Base-by-base conservation (phyloP, 1,140 invertebrate species). In the Dendroctonus ponderosae region DNA sequence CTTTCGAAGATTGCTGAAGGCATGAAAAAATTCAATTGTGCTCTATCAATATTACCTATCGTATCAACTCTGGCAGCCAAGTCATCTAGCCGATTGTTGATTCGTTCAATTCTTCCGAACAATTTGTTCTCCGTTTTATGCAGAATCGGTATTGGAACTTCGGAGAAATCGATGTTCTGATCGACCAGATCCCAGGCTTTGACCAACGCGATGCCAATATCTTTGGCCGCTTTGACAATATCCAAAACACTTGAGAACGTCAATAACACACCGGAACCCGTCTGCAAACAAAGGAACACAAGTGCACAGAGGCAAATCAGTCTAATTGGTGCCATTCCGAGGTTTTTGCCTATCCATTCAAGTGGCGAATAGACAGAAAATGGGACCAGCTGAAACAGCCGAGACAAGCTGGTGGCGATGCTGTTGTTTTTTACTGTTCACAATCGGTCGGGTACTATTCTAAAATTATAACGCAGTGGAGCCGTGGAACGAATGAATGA, bases 141-240 rank as follows among this genome's bases (percentile, higher is more conserved):
- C 9, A 83, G 70, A 0, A 87, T 72, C 0, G 87, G 85, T 57
- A 86, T 78, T 12, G 84, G 84, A 2, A 86, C 81, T 0, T 83
- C 80, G 5, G 78, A 76, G 3, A 82, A 75, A 8, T 84, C 82
- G 7, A 82, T 80, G 6, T 80, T 79, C 67, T 82, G 78, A 5
- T 79, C 80, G 7, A 88, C 79, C 14, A 86, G 71, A 46, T 88
- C 82, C 85, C 86, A 87, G 3, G 85, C 83, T 61, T 85, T 84
- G 0, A 87, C 72, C 7, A 85, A 75, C 1, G 85, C 81, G 5
- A 82, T 80, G 4, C 83, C 77, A 2, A 88, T 81, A 57, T 86
- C 85, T 53, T 84, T 85, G 7, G 83, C 81, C 6, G 88, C 79
- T 67, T 82, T 79, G 0, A 90, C 69, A 0, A 89, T 79, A 66